Evolutionary conservation across 2,113 vertebrate species (phyloP), one percentile per base, ranked within the genome.

Genomic region (Hemichromis elongatus): DNA sequence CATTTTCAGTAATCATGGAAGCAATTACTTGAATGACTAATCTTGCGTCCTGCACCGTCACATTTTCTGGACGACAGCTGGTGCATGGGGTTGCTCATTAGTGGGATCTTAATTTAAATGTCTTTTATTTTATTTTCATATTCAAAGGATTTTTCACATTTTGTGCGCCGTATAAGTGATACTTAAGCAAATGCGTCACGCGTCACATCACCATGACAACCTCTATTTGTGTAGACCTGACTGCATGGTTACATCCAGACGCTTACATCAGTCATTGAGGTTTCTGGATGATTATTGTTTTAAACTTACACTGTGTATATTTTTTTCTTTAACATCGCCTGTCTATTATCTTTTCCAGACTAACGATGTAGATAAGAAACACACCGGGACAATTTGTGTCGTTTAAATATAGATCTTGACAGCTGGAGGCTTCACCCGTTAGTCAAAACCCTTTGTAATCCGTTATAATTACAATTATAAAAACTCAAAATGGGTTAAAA

Each of bases 351-450:
- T 30, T 50, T 52, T 30, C 16, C 8, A 28, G 40, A 70, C 40
- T 70, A 16, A 75, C 45, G 70, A 47, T 75, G 30, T 75, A 0
- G 70, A 8, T 50, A n/a, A 10, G 45, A 52, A 19, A 1, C 1
- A 52, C 68, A 0, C 26, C 18, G n/a, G n/a, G 9, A 24, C 5
- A 55, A 11, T 12, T 7, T 26, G 4, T 28, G 19, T 28, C 24
- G 47, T 18, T 47, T 50, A 75, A 30, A 75, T n/a, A 33, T 13
- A 52, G 9, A 33, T 75, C 45, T 5, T 33, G 16, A 52, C 45
- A 30, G 11, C 45, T 30, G 70, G 52, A 30, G 0, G 45, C 10
- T 75, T 30, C 45, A 13, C 7, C 45, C 30, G 28, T 75, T 14
- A 0, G 18, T 50, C 6, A 73, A 73, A 19, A 30, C 24, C 68